These are phyloP conservation scores for Gallinago nigripennis DNA, from an alignment of 2,797 vertebrate genomes.

Conservation along the genomic window DNA sequence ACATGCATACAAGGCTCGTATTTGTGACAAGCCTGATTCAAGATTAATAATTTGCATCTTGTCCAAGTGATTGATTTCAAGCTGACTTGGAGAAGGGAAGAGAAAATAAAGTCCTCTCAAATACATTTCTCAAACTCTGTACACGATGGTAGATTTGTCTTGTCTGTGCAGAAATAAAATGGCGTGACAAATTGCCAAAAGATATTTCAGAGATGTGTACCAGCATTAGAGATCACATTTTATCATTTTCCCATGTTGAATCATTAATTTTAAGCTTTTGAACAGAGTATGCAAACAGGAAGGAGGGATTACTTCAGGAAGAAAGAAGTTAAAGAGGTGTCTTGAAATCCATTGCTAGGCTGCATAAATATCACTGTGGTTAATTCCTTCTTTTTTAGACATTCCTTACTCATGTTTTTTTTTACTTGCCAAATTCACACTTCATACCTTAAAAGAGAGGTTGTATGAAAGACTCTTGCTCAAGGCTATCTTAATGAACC, in stretches of 20 bases:
- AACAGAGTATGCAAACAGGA: constrained; percentile 30
- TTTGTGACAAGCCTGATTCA: neutral
- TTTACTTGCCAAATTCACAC: constrained; percentile 28
- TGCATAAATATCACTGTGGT: constrained; percentile 9
- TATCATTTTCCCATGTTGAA: constrained; percentile 14
- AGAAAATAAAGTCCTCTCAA: constrained; percentile 40
- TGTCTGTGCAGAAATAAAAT: constrained; percentile 21
- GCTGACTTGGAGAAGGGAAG: neutral
- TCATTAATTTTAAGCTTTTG: constrained; percentile 8
- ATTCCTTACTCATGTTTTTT: constrained; percentile 38
- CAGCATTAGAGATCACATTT: neutral
- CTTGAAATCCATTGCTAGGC: constrained; percentile 13
- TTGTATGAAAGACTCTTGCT: constrained; percentile 41
- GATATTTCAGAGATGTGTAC: neutral
- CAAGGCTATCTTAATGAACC: constrained; percentile 46
- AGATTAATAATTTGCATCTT: constrained; percentile 43
- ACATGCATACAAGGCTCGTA: neutral
- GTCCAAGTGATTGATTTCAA: constrained; percentile 25
- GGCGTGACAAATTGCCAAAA: constrained; percentile 20
- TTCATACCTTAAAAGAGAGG: constrained; percentile 32
- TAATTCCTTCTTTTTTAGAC: constrained; percentile 51
- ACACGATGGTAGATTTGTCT: constrained; percentile 9
- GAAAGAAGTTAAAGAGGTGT: constrained; percentile 4
- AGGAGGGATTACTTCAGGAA: neutral
- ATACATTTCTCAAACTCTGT: neutral